A percentile compares a stretch with the other conserved stretches of the same genome.
phyloP scores from a whole-genome alignment of 2,888 invertebrate genomes.

The Cordilura impudica region DNA sequence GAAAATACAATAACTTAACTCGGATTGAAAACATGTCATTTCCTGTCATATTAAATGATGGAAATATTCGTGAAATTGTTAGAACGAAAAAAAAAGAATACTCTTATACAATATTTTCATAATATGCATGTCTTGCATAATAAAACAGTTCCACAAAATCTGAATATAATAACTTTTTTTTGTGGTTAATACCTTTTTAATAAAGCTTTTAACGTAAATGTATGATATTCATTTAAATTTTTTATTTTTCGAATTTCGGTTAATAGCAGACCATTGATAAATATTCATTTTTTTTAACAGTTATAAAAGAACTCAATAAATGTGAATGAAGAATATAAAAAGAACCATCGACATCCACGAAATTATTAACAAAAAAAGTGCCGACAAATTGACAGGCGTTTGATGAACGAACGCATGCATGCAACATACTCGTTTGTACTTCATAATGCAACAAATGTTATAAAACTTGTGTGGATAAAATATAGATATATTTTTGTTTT shows the following conservation, averaged over 20 bases:
- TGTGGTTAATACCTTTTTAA: constrained; percentile 60
- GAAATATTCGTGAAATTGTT: neutral
- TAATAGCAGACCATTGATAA: constrained; percentile 56
- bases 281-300: constrained; percentile 48
- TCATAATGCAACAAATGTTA: constrained; percentile 54
- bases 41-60: constrained; percentile 60
- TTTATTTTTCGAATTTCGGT: constrained; percentile 16
- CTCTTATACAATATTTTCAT: constrained; percentile 39
- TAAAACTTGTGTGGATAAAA: constrained; percentile 48
- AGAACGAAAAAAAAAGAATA: neutral
- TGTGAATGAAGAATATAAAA: neutral
- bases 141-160: constrained; percentile 53
- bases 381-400: constrained; percentile 63
- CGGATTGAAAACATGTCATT: constrained; percentile 62
- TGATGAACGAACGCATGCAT: constrained; percentile 62
- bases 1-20: too few relatives aligned
- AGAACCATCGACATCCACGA: constrained; percentile 39
- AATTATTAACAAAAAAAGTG: constrained; percentile 51
- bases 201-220: constrained; percentile 62
- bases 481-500: neutral
- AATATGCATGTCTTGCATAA: constrained; percentile 57
- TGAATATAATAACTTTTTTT: neutral
- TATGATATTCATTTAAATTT: constrained; percentile 62
- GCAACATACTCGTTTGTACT: constrained; percentile 36
- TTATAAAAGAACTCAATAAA: constrained; percentile 49